Conservation (phyloP, 2,797 vertebrate genomes). For the Eleutherodactylus coqui region DNA sequence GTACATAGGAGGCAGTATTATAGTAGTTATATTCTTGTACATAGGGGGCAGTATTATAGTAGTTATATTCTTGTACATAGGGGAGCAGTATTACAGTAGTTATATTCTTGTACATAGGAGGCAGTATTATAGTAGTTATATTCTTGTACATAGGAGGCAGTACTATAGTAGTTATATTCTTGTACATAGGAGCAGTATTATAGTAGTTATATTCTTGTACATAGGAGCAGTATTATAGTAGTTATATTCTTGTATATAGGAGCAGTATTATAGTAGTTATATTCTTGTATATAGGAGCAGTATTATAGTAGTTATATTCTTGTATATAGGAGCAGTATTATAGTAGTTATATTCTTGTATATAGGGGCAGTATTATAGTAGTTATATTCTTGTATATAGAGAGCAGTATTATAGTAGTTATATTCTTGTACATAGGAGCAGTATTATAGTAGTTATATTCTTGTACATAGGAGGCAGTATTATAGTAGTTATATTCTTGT, state of each 20-base stretch:
- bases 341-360: constrained; percentile 2
- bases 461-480: not conserved
- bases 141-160: not conserved
- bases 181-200: not conserved
- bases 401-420: not conserved
- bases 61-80: no score
- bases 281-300: constrained; percentile 2
- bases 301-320: constrained; percentile 8
- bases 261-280: not conserved
- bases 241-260: constrained; percentile 3
- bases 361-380: not conserved
- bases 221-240: constrained; percentile 1
- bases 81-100: no score
- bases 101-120: no score
- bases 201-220: constrained; percentile 3
- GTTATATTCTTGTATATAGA: not conserved
- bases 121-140: not conserved
- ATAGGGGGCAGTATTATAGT: no score
- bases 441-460: not conserved
- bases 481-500: constrained; percentile 7
- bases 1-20: not conserved
- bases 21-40: not conserved
- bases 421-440: not conserved
- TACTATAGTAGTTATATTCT: constrained; percentile 7
- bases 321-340: not conserved